A percentile compares a stretch with the other conserved stretches of the same genome.
Evolutionary conservation across 1,140 invertebrate genomes (phyloP).

Genomic region (Dinoponera quadriceps): DNA sequence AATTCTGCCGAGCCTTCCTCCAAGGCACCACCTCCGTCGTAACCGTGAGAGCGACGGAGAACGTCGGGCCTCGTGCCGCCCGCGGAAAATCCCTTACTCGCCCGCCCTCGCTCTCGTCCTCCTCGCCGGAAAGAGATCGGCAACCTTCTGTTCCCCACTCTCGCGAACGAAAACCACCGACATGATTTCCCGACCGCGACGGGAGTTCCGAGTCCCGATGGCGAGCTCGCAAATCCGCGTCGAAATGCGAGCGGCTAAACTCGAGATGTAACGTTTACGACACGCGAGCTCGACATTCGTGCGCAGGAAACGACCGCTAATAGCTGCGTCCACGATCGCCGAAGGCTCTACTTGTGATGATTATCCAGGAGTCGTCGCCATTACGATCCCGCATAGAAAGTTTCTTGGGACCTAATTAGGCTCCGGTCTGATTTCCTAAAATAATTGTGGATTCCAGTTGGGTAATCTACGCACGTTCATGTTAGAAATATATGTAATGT

Average conservation of each 20-base stretch:
- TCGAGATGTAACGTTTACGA: constrained; percentile 19
- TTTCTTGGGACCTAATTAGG: too few species aligned
- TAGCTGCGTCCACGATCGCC: constrained; percentile 6
- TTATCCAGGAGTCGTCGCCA: too few species aligned
- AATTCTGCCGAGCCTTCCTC: constrained; percentile 77
- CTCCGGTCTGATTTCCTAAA: too few species aligned
- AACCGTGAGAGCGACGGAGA: constrained; percentile 55
- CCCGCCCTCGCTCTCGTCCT: constrained; percentile 11
- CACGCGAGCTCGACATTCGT: constrained; percentile 1
- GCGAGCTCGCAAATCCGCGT: constrained; percentile 8
- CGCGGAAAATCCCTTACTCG: constrained; percentile 16
- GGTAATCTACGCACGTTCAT: too few species aligned
- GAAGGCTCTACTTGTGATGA: too few species aligned
- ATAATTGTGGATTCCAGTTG: too few species aligned
- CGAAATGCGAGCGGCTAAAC: constrained; percentile 12
- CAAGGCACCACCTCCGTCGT: constrained; percentile 63
- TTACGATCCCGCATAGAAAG: too few species aligned
- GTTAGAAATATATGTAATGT: too few species aligned
- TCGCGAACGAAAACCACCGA: constrained; percentile 58
- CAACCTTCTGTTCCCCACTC: constrained; percentile 36
- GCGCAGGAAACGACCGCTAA: not conserved
- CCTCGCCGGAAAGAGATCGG: constrained; percentile 55
- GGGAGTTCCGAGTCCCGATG: constrained; percentile 9
- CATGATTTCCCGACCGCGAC: constrained; percentile 68
- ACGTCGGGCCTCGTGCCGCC: constrained; percentile 19